Evolutionary conservation across 2,113 vertebrate genomes (phyloP).

Genomic region (Patagioenas fasciata): DNA sequence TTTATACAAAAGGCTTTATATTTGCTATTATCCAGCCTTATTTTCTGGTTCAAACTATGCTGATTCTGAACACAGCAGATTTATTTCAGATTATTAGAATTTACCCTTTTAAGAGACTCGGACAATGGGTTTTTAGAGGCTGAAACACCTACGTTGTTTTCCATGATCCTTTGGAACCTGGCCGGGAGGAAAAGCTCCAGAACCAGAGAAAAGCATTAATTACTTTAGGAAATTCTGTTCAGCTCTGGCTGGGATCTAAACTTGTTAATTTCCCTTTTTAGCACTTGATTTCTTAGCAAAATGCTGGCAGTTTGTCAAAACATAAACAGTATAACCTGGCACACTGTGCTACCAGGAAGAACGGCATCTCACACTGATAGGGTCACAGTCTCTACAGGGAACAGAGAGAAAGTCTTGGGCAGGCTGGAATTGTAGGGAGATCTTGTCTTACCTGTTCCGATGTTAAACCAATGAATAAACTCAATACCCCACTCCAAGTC

Average conservation of each 20-base stretch:
- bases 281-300: background rate
- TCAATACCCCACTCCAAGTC: background rate
- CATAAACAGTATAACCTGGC: background rate
- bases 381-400: background rate
- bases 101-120: background rate
- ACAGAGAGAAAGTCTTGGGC: background rate
- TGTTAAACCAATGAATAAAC: background rate
- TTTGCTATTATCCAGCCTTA: background rate
- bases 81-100: background rate
- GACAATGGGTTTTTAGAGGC: background rate
- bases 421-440: background rate
- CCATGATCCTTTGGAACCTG: background rate
- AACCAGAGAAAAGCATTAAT: background rate
- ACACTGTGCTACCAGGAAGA: background rate
- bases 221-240: background rate
- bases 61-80: background rate
- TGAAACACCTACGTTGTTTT: background rate
- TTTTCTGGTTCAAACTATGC: background rate
- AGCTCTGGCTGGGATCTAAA: background rate
- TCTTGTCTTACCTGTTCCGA: background rate
- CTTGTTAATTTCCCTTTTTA: conserved; percentile 2
- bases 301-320: background rate
- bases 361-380: background rate
- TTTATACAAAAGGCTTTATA: background rate
- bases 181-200: background rate